Evolutionary conservation across 23 tunicate species (phyloP).

Genomic region (Phallusia fumigata): DNA sequence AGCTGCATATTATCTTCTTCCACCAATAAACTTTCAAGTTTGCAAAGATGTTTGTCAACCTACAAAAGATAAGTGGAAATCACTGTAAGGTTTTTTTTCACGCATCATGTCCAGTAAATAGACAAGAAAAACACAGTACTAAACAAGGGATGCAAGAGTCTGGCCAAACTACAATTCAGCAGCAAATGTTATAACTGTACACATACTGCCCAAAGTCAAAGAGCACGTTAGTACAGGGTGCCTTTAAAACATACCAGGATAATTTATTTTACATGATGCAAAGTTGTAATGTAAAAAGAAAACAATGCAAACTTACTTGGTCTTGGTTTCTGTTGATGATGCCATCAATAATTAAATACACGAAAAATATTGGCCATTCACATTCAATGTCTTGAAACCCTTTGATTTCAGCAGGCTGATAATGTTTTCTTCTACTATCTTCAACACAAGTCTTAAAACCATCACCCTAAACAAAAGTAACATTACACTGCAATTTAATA

Average conservation of each 20-base stretch:
- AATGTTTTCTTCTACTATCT: slow-evolving; percentile 57
- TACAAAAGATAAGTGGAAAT: neutral
- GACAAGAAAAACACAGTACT: too few species aligned
- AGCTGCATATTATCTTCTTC: slow-evolving; percentile 17
- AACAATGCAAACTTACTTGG: slow-evolving; percentile 29
- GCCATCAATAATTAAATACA: slow-evolving; percentile 64
- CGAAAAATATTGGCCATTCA: slow-evolving; percentile 92
- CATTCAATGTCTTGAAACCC: slow-evolving; percentile 71
- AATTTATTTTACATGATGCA: too few species aligned
- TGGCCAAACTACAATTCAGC: too few species aligned
- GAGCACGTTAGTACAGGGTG: too few species aligned
- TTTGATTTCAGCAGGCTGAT: slow-evolving; percentile 83
- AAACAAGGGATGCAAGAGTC: too few species aligned
- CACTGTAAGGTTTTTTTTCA: too few species aligned
- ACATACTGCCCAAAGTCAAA: too few species aligned
- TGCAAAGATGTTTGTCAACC: slow-evolving; percentile 54
- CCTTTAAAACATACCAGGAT: too few species aligned
- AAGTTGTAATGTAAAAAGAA: too few species aligned
- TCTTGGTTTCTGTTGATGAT: slow-evolving; percentile 34
- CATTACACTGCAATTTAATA: neutral
- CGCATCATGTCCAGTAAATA: too few species aligned
- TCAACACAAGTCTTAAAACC: slow-evolving; percentile 76
- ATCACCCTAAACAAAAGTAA: slow-evolving; percentile 48
- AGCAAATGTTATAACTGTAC: too few species aligned
- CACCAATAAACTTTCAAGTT: slow-evolving; percentile 44